Conservation (phyloP, 2,113 vertebrate genomes). For the Myotis davidii region DNA sequence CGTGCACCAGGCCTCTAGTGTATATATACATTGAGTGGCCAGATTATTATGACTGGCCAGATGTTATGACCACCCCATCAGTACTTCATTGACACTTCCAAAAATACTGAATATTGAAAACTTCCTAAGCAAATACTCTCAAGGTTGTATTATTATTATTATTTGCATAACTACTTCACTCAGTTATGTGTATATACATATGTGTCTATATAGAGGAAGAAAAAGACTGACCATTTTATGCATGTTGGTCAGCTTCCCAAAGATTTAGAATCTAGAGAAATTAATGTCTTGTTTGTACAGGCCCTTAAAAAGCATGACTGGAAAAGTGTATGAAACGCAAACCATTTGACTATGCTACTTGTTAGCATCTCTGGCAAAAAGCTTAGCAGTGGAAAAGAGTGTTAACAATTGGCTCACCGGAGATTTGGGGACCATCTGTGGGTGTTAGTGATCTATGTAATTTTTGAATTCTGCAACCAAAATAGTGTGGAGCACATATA, state of each 20-base stretch:
- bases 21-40: too few species aligned
- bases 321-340: not conserved
- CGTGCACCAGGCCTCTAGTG: too few species aligned
- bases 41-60: too few species aligned
- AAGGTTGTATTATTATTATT: too few species aligned
- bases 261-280: constrained; percentile 37
- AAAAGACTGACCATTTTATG: not conserved
- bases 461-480: constrained; percentile 25
- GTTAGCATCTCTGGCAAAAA: constrained; percentile 22
- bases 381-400: not conserved
- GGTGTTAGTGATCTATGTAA: not conserved
- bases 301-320: not conserved
- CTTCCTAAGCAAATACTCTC: too few species aligned
- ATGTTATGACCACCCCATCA: too few species aligned
- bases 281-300: not conserved
- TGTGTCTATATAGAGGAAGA: not conserved
- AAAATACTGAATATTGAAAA: too few species aligned
- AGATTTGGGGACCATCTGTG: constrained; percentile 17
- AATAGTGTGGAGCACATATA: constrained; percentile 15
- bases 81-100: too few species aligned
- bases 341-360: not conserved
- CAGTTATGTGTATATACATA: too few species aligned
- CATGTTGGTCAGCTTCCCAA: not conserved
- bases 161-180: too few species aligned
- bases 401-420: not conserved